Evolutionary conservation across 1,140 invertebrate genomes (phyloP), one percentile per base, ranked within the genome.

Genomic region (Thereuonema tuberculata): DNA sequence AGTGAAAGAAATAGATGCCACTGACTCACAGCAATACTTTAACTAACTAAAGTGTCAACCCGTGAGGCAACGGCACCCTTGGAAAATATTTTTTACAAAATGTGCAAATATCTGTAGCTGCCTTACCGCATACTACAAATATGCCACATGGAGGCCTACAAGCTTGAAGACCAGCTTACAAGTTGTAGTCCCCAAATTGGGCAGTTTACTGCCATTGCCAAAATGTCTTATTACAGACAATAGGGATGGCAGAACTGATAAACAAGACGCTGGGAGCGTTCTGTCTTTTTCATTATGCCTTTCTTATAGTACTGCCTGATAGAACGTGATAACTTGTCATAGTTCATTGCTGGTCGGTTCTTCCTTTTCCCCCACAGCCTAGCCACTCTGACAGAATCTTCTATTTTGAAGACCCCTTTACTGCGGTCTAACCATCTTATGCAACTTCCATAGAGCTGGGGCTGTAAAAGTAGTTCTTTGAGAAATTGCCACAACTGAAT

Each of bases 401-500:
- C 95, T 70, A 99, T 99, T 78, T 98, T 99, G 79, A 99, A 99
- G 12, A 98, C 89, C 17, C 95, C 93, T 72, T 90, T 89, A 69
- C 78, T 80, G 66, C 93, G 82, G 70, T 99, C 93, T 59, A 98
- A 73, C 96, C 96, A 99, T 63, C 93, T 83, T 67, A 99, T 98
- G 70, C 91, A 96, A 0, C 86, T 86, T 1, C 89, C 89, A 70
- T 96, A 88, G 1, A 84, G 72, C 52, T 89, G 84, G 0, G 92
- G 87, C 28, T 89, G 84, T 5, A 85, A 80, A 0, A 99, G 78
- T 14, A 99, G 80, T 74, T 99, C 95, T 69, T 97, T 96, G 17
- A 99, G 77, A 74, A 99, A 99, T 74, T 98, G 93, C 95, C 95
- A 99, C n/a, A 99, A 78, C 70, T 98, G 94, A 65, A 99, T 98